Evolutionary conservation across 2,113 vertebrate species (phyloP).

Genomic region (Nymphicus hollandicus): DNA sequence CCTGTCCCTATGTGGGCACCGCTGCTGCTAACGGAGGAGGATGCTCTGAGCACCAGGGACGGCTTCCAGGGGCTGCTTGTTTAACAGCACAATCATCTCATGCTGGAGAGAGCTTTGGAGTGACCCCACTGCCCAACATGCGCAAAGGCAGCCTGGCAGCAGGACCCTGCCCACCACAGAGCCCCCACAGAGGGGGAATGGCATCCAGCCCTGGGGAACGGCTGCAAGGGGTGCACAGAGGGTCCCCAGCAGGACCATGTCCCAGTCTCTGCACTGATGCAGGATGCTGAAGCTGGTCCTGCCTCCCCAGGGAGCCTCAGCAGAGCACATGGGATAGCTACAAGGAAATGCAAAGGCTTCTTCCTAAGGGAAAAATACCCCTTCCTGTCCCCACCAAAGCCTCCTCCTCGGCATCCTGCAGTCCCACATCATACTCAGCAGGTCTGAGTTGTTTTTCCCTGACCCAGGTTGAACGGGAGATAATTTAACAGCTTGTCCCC

Average conservation of each 20-base stretch:
- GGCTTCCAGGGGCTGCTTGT: neutral
- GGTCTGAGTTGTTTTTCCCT: neutral
- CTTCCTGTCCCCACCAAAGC: neutral
- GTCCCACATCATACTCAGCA: neutral
- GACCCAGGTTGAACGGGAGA: neutral
- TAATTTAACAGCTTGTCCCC: neutral
- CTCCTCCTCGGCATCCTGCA: neutral
- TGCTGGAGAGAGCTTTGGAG: neutral
- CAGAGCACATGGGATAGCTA: accelerated
- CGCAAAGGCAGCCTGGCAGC: neutral
- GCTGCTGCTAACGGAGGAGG: neutral
- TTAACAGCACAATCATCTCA: neutral
- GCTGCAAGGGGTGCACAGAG: accelerated
- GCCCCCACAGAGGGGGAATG: accelerated
- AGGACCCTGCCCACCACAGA: neutral
- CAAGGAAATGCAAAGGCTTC: neutral
- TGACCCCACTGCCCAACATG: accelerated
- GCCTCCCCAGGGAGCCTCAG: neutral
- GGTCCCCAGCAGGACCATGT: accelerated
- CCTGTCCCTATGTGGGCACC: neutral
- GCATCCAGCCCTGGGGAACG: accelerated
- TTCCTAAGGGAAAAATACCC: neutral
- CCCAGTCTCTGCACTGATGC: accelerated
- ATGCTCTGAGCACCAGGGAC: neutral
- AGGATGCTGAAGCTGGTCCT: neutral